Evolutionary conservation across 2,888 invertebrate genomes (phyloP).

Genomic region (Atrina japonica): DNA sequence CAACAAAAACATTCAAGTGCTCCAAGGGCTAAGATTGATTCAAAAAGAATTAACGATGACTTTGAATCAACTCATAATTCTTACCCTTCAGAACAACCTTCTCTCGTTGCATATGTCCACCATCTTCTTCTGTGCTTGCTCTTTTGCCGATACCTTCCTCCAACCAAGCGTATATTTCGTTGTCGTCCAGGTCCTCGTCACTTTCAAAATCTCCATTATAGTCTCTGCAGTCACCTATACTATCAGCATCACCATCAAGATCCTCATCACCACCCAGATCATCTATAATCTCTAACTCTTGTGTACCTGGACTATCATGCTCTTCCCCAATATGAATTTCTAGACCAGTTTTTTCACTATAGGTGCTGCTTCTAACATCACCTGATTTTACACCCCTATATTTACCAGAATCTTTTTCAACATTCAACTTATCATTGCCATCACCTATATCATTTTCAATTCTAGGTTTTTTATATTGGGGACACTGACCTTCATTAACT

Average conservation of each 20-base stretch:
- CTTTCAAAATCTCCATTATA: slow-evolving; percentile 39
- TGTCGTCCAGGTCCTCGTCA: slow-evolving; percentile 62
- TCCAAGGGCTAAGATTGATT: too few species aligned
- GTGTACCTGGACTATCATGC: slow-evolving; percentile 11
- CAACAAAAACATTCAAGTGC: too few species aligned
- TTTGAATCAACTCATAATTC: too few species aligned
- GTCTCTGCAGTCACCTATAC: too few species aligned
- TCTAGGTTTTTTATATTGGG: background rate
- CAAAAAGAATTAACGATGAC: too few species aligned
- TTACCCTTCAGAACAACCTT: slow-evolving; percentile 72
- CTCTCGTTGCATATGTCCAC: slow-evolving; percentile 59
- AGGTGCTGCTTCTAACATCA: slow-evolving; percentile 19
- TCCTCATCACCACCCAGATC: slow-evolving; percentile 45
- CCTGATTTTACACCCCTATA: slow-evolving; percentile 13
- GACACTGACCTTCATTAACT: background rate
- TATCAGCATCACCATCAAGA: slow-evolving; percentile 30
- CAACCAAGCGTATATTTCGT: slow-evolving; percentile 68
- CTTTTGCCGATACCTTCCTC: slow-evolving; percentile 67
- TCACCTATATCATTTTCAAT: slow-evolving; percentile 10
- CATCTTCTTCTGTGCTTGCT: slow-evolving; percentile 38
- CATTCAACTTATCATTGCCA: slow-evolving; percentile 20
- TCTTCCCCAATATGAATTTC: slow-evolving; percentile 1
- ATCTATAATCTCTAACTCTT: slow-evolving; percentile 66
- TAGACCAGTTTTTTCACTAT: slow-evolving; percentile 1
- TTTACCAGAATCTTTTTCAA: slow-evolving; percentile 19